These are phyloP conservation scores for Schrankia costaestrigalis DNA, from an alignment of 2,888 invertebrate genomes.

Conservation along the genomic window DNA sequence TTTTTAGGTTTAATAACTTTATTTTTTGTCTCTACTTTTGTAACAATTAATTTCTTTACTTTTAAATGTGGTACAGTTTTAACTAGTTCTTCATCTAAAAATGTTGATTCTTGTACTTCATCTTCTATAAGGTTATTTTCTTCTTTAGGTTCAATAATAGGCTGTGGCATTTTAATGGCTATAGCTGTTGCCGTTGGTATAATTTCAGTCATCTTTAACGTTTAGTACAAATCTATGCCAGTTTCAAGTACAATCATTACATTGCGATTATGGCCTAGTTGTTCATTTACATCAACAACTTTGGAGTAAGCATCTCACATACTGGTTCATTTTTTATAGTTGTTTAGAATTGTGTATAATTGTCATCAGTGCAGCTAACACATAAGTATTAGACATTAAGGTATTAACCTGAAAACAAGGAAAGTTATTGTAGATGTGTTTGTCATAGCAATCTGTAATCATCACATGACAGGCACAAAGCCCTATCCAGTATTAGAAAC, in stretches of 20 bases:
- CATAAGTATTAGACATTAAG: slow-evolving; percentile 42
- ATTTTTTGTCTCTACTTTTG: not conserved
- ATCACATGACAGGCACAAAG: no score
- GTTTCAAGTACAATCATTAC: slow-evolving; percentile 51
- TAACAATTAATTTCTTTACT: not conserved
- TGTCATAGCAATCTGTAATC: no score
- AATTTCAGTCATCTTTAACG: slow-evolving; percentile 30
- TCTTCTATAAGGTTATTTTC: not conserved
- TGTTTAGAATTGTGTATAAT: slow-evolving; percentile 50
- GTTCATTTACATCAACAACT: slow-evolving; percentile 37
- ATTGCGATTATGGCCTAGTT: slow-evolving; percentile 40
- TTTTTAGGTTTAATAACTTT: not conserved
- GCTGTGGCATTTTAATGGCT: slow-evolving; percentile 10
- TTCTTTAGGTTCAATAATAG: not conserved
- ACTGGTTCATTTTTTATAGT: slow-evolving; percentile 39
- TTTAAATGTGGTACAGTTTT: not conserved
- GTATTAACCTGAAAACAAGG: slow-evolving; percentile 37
- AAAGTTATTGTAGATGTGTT: no score
- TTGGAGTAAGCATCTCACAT: slow-evolving; percentile 46
- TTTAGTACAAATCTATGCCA: slow-evolving; percentile 33
- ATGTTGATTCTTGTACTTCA: no score
- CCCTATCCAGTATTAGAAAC: no score
- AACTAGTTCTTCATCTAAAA: no score
- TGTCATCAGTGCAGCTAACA: slow-evolving; percentile 43
- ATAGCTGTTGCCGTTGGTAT: slow-evolving; percentile 28